Evolutionary conservation across 1,140 invertebrate genomes (phyloP).

Genomic region (Papilio polytes): DNA sequence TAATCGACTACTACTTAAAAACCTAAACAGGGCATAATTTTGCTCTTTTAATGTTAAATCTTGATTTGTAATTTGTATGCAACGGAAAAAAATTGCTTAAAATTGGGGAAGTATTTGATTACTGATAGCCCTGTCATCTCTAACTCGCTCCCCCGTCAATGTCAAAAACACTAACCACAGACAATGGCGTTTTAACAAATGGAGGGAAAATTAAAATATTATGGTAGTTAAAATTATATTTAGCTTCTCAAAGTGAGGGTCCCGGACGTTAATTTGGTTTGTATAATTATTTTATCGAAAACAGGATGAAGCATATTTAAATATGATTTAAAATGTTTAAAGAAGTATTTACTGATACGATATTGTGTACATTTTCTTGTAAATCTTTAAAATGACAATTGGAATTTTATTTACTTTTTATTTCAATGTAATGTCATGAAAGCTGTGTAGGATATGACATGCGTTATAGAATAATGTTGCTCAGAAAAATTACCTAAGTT

Average conservation of each 20-base stretch:
- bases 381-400: background rate
- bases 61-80: too few species aligned
- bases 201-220: slow-evolving; percentile 2
- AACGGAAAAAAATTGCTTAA: too few species aligned
- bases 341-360: slow-evolving; percentile 1
- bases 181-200: background rate
- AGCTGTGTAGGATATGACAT: background rate
- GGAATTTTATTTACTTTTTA: slow-evolving; percentile 24
- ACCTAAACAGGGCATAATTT: too few species aligned
- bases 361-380: background rate
- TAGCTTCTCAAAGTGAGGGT: background rate
- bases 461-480: slow-evolving; percentile 13
- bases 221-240: background rate
- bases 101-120: too few species aligned
- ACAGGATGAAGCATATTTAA: background rate
- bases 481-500: slow-evolving; percentile 25
- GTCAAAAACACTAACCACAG: background rate
- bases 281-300: background rate
- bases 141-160: too few species aligned
- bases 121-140: too few species aligned
- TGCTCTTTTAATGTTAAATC: too few species aligned
- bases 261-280: background rate
- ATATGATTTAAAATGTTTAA: background rate
- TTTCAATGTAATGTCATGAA: slow-evolving; percentile 4
- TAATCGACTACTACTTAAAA: too few species aligned